phyloP scores from a whole-genome alignment of 2,888 invertebrate species.

The Cenopis cana region DNA sequence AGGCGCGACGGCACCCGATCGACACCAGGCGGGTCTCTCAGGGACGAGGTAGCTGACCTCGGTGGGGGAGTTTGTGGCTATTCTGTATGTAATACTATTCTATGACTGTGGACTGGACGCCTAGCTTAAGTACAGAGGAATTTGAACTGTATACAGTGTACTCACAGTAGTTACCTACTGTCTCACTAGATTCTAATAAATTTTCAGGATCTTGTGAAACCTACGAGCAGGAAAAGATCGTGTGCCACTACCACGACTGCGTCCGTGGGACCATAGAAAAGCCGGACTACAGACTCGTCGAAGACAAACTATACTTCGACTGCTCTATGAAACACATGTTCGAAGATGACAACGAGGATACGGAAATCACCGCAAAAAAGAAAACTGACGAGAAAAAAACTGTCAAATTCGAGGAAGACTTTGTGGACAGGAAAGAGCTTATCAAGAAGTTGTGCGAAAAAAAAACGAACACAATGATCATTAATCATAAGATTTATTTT shows the following conservation, averaged over 20 bases:
- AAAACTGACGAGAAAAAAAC: conserved; percentile 48
- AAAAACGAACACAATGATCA: conserved; percentile 77
- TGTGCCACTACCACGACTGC: conserved; percentile 85
- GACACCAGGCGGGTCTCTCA: no score
- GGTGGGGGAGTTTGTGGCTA: no score
- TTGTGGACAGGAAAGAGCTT: conserved; percentile 28
- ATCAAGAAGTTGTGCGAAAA: conserved; percentile 53
- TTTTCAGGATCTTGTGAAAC: conserved; percentile 86
- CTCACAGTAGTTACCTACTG: no score
- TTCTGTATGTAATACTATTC: no score
- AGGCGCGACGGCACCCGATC: no score
- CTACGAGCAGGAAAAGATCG: conserved; percentile 85
- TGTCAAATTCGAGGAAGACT: conserved; percentile 29
- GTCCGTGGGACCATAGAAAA: conserved; percentile 76
- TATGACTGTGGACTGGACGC: no score
- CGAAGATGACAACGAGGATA: conserved; percentile 51
- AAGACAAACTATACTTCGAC: conserved; percentile 77
- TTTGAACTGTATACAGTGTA: no score
- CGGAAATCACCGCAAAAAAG: conserved; percentile 42
- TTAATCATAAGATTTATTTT: conserved; percentile 81
- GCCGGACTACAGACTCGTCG: conserved; percentile 75
- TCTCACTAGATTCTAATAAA: neutral
- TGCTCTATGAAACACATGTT: conserved; percentile 72
- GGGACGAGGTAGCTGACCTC: no score
- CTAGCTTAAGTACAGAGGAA: no score